Evolutionary conservation across 2,797 vertebrate species (phyloP).

Genomic region (Zenarchopterus dispar): DNA sequence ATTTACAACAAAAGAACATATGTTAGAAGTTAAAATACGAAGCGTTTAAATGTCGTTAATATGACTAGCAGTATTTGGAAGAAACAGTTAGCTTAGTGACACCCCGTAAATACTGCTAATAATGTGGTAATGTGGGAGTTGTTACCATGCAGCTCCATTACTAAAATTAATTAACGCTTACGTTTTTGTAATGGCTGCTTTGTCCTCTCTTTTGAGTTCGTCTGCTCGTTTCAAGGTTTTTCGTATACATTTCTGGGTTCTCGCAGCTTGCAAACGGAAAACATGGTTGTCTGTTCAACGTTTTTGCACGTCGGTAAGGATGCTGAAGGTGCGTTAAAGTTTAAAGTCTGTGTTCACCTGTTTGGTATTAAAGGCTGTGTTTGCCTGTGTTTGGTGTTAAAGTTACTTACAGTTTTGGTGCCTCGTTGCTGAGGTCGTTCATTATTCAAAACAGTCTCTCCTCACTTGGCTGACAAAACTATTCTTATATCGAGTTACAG

Average conservation of each 20-base stretch:
- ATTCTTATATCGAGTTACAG: constrained; percentile 26
- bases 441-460: constrained; percentile 46
- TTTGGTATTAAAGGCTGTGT: constrained; percentile 13
- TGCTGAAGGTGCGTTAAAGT: constrained; percentile 2
- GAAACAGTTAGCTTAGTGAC: background rate
- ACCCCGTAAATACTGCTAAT: background rate
- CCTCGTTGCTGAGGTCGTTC: constrained; percentile 6
- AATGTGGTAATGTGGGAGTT: too few relatives aligned
- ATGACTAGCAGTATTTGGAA: background rate
- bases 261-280: constrained; percentile 7
- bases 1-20: background rate
- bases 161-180: too few relatives aligned
- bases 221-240: constrained; percentile 13
- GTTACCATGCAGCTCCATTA: too few relatives aligned
- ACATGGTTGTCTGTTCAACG: constrained; percentile 21
- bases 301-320: constrained; percentile 64
- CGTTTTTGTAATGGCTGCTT: constrained; percentile 30
- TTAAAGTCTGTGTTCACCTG: constrained; percentile 20
- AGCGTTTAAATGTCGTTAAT: background rate
- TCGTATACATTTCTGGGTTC: constrained; percentile 1
- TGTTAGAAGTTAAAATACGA: background rate
- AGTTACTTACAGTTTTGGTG: constrained; percentile 7
- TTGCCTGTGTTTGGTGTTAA: constrained; percentile 12
- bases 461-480: constrained; percentile 34
- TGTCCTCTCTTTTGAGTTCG: background rate